phyloP scores from a whole-genome alignment of 2,888 invertebrate genomes.

The Sinohyriopsis cumingii region DNA sequence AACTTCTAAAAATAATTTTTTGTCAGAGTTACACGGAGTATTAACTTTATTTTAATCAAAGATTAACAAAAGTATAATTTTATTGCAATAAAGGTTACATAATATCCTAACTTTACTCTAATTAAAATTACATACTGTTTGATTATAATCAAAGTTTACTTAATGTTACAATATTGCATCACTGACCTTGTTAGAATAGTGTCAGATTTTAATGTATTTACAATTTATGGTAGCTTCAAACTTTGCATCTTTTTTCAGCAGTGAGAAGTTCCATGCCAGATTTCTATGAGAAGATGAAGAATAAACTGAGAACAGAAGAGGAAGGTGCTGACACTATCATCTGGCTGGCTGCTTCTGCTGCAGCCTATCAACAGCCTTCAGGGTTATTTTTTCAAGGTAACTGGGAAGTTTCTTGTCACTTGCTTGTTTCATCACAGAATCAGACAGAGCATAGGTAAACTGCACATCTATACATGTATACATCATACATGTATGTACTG shows the following conservation, averaged over 20 bases:
- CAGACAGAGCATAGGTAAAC: neutral
- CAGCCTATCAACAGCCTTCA: constrained; percentile 60
- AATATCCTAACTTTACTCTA: too few species aligned
- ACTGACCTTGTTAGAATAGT: neutral
- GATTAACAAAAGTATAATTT: too few species aligned
- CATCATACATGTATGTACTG: too few species aligned
- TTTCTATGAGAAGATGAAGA: constrained; percentile 73
- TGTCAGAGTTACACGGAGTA: too few species aligned
- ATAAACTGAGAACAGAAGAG: constrained; percentile 70
- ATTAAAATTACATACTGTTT: too few species aligned
- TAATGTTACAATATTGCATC: too few species aligned
- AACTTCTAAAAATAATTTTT: too few species aligned
- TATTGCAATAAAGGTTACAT: too few species aligned
- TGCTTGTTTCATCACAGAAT: neutral
- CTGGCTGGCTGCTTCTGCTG: constrained; percentile 72
- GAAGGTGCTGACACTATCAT: constrained; percentile 74
- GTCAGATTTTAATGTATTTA: neutral
- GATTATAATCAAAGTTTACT: too few species aligned
- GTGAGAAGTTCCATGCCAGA: constrained; percentile 66
- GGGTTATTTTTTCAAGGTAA: constrained; percentile 73
- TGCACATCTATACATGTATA: neutral
- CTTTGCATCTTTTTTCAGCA: constrained; percentile 45
- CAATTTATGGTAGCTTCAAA: neutral
- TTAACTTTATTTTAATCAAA: too few species aligned
- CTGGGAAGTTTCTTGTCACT: neutral